A percentile compares a stretch with the other conserved stretches of the same genome.
Conservation (phyloP, 2,888 invertebrate species). For the Ophraella communa region DNA sequence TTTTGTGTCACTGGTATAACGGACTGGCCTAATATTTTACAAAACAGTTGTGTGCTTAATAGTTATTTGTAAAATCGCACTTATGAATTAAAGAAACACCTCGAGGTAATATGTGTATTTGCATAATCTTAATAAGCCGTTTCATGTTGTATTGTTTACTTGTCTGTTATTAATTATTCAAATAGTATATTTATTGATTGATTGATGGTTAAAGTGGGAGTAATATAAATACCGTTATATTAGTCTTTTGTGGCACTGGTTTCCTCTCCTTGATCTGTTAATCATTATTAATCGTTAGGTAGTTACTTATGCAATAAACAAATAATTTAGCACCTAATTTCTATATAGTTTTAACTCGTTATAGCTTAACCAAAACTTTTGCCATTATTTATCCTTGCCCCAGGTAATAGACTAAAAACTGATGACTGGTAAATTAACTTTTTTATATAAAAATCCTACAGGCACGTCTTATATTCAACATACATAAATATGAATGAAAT, state of each 20-base stretch:
- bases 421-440: too few relatives aligned
- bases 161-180: neutral
- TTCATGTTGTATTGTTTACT: neutral
- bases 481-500: neutral
- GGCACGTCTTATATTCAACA: neutral
- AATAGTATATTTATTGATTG: neutral
- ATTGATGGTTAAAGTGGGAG: neutral
- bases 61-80: neutral
- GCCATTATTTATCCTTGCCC: neutral
- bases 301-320: neutral
- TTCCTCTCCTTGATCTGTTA: neutral
- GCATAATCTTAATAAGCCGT: constrained; percentile 8
- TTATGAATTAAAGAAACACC: constrained; percentile 12
- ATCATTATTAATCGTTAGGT: neutral
- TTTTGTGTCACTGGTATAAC: too few relatives aligned
- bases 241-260: neutral
- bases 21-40: neutral
- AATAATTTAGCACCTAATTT: neutral
- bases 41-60: neutral
- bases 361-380: too few relatives aligned
- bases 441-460: neutral
- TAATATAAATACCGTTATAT: neutral
- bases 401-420: too few relatives aligned
- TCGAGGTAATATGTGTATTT: neutral
- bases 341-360: too few relatives aligned